Conservation (phyloP, 1,140 invertebrate species). For the Harlomillsia oculata region DNA sequence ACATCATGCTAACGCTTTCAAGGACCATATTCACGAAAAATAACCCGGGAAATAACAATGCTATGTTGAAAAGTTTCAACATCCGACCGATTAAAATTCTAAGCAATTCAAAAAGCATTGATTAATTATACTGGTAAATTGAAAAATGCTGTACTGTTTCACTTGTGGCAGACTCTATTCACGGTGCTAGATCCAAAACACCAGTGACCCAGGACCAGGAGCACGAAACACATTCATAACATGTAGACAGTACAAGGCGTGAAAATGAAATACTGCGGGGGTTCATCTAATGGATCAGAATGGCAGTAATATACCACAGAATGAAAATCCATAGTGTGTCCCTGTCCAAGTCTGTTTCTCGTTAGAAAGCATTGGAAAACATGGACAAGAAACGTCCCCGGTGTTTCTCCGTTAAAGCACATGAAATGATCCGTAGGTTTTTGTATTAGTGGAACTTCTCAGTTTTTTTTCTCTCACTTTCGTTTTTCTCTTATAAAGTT, state of each 20-base stretch:
- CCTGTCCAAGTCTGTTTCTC: background rate
- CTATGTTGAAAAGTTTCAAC: too few species aligned
- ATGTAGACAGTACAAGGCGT: background rate
- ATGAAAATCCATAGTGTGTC: background rate
- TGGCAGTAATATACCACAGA: constrained; percentile 4
- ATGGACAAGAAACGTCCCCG: too few species aligned
- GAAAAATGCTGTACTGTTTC: background rate
- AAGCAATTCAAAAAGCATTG: background rate
- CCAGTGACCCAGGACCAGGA: too few species aligned
- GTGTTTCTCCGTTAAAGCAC: background rate
- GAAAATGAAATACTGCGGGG: constrained; percentile 9
- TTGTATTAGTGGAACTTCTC: too few species aligned
- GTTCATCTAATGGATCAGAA: constrained; percentile 6
- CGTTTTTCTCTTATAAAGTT: too few species aligned
- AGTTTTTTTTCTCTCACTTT: too few species aligned
- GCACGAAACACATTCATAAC: background rate
- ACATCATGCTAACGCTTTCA: background rate
- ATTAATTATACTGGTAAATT: too few species aligned
- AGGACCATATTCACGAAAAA: background rate
- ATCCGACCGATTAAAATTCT: too few species aligned
- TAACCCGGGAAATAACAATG: background rate
- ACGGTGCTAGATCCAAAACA: too few species aligned
- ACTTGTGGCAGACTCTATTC: background rate
- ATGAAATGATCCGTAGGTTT: background rate
- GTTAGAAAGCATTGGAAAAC: background rate